Conservation (phyloP, 2,113 vertebrate genomes). For the Anhinga rufa region DNA sequence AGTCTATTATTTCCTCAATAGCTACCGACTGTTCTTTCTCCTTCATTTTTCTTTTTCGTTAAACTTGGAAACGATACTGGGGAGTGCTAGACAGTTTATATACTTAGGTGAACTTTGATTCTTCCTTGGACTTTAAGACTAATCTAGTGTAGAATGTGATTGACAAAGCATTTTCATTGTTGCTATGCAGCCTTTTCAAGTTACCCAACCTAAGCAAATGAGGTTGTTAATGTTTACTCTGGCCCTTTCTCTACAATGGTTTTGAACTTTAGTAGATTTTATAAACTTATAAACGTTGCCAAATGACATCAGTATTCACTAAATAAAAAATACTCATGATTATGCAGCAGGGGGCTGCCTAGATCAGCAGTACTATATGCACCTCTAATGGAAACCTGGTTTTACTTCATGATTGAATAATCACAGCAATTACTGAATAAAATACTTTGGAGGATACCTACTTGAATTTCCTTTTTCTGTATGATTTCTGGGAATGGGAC, state of each 20-base stretch:
- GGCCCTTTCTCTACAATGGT: constrained; percentile 42
- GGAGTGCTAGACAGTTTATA: constrained; percentile 57
- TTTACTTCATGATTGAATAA: neutral
- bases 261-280: constrained; percentile 63
- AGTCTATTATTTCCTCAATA: constrained; percentile 68
- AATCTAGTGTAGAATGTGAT: constrained; percentile 78
- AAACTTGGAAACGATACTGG: constrained; percentile 9
- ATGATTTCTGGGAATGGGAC: neutral
- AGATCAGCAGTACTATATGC: neutral
- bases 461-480: neutral
- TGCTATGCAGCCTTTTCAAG: constrained; percentile 63
- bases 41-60: constrained; percentile 68
- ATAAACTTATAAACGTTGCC: constrained; percentile 35
- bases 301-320: constrained; percentile 36
- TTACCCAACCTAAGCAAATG: constrained; percentile 60
- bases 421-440: neutral
- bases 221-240: constrained; percentile 76
- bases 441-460: neutral
- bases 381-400: neutral
- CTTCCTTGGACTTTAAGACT: constrained; percentile 84
- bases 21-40: constrained; percentile 63
- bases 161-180: constrained; percentile 69
- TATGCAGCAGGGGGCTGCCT: neutral
- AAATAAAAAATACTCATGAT: constrained; percentile 25
- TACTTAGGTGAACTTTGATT: constrained; percentile 85